Evolutionary conservation across 2,113 vertebrate species (phyloP).

Genomic region (Pitta sordida): DNA sequence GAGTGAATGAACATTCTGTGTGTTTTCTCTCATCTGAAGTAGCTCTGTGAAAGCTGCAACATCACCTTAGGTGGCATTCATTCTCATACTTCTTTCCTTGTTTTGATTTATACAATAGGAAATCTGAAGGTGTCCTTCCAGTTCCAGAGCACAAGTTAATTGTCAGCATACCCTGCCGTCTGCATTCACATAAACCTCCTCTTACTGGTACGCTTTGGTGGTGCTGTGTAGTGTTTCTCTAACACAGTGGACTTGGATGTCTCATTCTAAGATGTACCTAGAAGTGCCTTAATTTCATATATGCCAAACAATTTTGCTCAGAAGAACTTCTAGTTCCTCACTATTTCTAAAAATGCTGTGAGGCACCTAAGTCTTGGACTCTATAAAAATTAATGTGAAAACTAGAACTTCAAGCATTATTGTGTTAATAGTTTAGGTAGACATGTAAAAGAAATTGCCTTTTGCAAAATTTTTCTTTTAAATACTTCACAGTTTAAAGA

Average conservation of each 20-base stretch:
- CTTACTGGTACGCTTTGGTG: constrained; percentile 78
- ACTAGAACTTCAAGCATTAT: not conserved
- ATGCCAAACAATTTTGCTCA: not conserved
- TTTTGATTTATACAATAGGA: constrained; percentile 59
- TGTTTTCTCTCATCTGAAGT: not conserved
- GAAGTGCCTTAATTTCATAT: not conserved
- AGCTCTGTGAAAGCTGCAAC: not conserved
- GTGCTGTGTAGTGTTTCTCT: not conserved
- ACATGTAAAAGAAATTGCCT: not conserved
- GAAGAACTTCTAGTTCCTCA: not conserved
- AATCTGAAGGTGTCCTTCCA: constrained; percentile 31
- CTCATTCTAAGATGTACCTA: not conserved
- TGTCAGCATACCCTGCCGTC: constrained; percentile 87
- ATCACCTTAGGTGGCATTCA: not conserved
- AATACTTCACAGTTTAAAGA: not conserved
- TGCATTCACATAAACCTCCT: constrained; percentile 95
- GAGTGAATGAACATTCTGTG: not conserved
- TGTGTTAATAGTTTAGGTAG: not conserved
- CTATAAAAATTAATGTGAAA: not conserved
- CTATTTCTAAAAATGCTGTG: not conserved
- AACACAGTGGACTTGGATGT: not conserved
- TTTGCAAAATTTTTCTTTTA: not conserved
- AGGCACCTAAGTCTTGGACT: not conserved
- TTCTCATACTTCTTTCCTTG: not conserved
- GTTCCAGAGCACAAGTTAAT: constrained; percentile 84